A percentile compares a stretch with the other conserved stretches of the same genome.
Conservation (phyloP, 2,888 invertebrate species). For the Trachelus iudaicus region DNA sequence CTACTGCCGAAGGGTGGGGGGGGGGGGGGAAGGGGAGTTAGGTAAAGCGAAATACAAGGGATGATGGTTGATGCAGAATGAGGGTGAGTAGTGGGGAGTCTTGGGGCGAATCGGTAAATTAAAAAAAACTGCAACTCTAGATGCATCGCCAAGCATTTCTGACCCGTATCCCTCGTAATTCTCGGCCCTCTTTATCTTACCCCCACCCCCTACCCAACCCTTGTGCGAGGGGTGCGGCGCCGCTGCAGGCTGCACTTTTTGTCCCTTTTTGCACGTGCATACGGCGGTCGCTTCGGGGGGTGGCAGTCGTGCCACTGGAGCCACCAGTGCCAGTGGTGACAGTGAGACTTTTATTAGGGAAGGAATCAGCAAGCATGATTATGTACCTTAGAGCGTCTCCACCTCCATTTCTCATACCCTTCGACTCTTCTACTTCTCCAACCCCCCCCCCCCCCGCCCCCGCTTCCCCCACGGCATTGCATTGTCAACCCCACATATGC, state of each 20-base stretch:
- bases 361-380: slow-evolving; percentile 65
- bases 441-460: too few species aligned
- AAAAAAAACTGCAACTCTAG: slow-evolving; percentile 60
- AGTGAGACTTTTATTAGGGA: slow-evolving; percentile 66
- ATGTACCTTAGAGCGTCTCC: slow-evolving; percentile 63
- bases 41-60: not conserved
- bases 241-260: slow-evolving; percentile 42
- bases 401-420: slow-evolving; percentile 31
- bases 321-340: slow-evolving; percentile 36
- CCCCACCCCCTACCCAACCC: slow-evolving; percentile 18
- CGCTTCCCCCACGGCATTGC: slow-evolving; percentile 38
- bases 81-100: slow-evolving; percentile 18
- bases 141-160: slow-evolving; percentile 61
- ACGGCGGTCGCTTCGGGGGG: slow-evolving; percentile 8
- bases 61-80: not conserved
- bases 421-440: slow-evolving; percentile 16
- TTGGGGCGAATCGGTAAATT: slow-evolving; percentile 48
- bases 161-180: slow-evolving; percentile 55
- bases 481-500: slow-evolving; percentile 43
- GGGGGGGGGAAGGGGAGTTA: not conserved
- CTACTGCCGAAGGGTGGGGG: not conserved
- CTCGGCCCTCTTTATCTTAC: slow-evolving; percentile 51
- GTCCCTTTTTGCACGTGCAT: slow-evolving; percentile 34
- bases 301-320: slow-evolving; percentile 7
- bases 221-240: too few species aligned